Percentiles rank a stretch among this genome's conserved stretches.
Conservation (phyloP, 1,140 invertebrate species). For the Varroa destructor region DNA sequence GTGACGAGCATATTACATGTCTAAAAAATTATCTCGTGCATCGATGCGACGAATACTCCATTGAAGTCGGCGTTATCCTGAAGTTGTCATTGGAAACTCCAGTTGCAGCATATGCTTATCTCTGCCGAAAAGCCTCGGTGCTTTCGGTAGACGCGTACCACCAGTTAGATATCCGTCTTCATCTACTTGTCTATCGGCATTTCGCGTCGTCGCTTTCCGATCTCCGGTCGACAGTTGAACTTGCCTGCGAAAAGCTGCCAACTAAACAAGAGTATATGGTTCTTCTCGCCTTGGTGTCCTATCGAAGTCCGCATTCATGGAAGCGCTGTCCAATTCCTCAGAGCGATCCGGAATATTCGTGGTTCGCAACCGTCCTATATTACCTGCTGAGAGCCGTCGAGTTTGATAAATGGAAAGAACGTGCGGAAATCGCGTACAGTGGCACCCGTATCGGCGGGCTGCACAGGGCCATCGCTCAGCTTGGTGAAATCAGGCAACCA, state of each 20-base stretch:
- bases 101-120: conserved; percentile 5
- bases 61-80: background rate
- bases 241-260: background rate
- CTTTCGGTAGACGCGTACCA: background rate
- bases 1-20: background rate
- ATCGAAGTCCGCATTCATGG: background rate
- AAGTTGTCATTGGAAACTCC: background rate
- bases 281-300: background rate
- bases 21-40: background rate
- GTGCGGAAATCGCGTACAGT: background rate
- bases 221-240: background rate
- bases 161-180: background rate
- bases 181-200: background rate
- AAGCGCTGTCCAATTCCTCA: conserved; percentile 10
- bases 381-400: background rate
- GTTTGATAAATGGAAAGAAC: background rate
- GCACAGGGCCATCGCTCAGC: background rate
- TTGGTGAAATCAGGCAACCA: background rate
- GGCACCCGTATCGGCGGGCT: background rate
- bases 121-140: background rate
- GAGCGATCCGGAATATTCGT: background rate
- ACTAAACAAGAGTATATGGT: background rate
- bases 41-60: background rate
- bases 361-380: conserved; percentile 2
- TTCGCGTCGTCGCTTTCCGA: conserved; percentile 11